Conservation (phyloP, 2,113 vertebrate genomes). For the Nothocercus julius region DNA sequence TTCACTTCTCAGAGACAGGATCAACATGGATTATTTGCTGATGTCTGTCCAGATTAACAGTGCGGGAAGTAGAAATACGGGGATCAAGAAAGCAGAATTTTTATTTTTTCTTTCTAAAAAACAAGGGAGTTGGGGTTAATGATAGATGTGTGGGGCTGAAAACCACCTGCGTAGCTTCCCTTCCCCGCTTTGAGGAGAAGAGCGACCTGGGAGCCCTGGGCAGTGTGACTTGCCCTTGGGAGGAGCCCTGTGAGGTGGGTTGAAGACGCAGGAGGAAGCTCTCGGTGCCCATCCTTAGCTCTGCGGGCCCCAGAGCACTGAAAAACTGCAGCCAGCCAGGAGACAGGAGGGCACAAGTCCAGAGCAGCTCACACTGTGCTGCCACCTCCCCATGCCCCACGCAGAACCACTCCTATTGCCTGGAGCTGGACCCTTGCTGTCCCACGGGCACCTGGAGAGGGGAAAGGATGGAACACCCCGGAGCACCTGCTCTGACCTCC, state of each 20-base stretch:
- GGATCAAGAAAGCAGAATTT: too few relatives aligned
- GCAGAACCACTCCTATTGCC: not conserved
- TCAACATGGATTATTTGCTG: not conserved
- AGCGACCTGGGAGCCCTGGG: not conserved
- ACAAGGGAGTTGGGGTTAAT: not conserved
- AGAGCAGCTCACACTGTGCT: too few relatives aligned
- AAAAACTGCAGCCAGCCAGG: too few relatives aligned
- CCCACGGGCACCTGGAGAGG: not conserved
- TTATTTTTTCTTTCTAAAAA: not conserved
- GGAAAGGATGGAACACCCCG: not conserved
- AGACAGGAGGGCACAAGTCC: too few relatives aligned
- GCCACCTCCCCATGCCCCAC: not conserved
- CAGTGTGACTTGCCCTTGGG: not conserved
- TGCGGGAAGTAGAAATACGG: not conserved
- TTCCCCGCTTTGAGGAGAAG: not conserved
- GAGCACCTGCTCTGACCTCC: not conserved
- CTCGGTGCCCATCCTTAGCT: not conserved
- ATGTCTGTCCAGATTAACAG: too few relatives aligned
- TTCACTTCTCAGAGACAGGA: not conserved
- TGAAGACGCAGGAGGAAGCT: not conserved
- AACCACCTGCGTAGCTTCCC: not conserved
- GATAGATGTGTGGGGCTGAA: not conserved
- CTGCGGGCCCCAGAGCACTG: not conserved
- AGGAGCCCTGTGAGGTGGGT: not conserved
- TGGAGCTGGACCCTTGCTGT: not conserved